Percentiles rank a stretch among this genome's conserved stretches.
Evolutionary conservation across 2,113 vertebrate species (phyloP).

Genomic region (Pheucticus melanocephalus): DNA sequence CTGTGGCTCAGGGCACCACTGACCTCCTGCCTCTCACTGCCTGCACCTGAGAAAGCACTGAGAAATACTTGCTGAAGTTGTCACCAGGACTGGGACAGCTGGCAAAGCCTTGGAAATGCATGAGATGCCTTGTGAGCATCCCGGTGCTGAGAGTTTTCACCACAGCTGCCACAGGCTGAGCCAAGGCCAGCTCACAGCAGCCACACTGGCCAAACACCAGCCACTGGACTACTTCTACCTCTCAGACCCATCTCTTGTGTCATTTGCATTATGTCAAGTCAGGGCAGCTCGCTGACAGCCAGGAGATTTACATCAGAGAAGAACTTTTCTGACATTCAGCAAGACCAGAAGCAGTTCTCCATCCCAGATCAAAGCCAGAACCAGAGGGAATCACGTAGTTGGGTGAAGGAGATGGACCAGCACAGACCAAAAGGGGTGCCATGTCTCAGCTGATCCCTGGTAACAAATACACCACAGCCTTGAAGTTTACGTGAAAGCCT

Average conservation of each 20-base stretch:
- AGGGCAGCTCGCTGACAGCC: neutral
- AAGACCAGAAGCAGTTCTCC: neutral
- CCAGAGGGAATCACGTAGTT: fast-evolving
- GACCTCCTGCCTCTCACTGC: neutral
- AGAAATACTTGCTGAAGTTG: neutral
- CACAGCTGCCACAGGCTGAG: neutral
- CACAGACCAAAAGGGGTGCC: neutral
- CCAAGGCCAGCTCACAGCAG: neutral
- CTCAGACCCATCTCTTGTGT: neutral
- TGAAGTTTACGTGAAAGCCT: neutral
- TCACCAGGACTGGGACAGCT: neutral
- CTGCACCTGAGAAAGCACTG: neutral
- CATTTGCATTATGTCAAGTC: neutral
- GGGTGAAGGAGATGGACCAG: neutral
- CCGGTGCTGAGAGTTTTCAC: fast-evolving
- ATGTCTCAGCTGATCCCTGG: neutral
- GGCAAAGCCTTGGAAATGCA: neutral
- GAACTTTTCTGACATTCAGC: neutral
- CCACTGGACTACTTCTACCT: neutral
- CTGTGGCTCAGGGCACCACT: neutral
- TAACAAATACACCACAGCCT: neutral
- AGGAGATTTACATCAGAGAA: neutral
- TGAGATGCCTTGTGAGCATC: neutral
- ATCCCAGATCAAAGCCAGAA: neutral
- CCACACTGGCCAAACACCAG: neutral